Evolutionary conservation across 2,113 vertebrate species (phyloP).

Genomic region (Archilochus colubris): DNA sequence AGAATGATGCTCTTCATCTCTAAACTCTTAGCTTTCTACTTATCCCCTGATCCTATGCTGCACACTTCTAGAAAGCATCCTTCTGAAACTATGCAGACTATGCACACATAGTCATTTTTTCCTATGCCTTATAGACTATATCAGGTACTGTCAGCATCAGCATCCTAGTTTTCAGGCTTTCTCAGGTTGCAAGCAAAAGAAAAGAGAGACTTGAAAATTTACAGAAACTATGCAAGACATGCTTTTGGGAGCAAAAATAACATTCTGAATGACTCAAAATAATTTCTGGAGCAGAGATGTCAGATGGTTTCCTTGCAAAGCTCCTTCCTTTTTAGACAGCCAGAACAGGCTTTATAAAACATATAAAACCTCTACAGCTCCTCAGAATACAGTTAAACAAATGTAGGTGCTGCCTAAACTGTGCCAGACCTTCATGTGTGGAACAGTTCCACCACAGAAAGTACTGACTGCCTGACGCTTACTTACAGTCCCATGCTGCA

Average conservation of each 20-base stretch:
- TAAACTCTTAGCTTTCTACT: neutral
- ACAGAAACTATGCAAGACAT: neutral
- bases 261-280: neutral
- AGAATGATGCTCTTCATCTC: neutral
- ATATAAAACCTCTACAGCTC: neutral
- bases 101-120: neutral
- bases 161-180: neutral
- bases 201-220: neutral
- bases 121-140: neutral
- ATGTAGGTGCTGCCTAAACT: neutral
- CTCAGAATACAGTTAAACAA: neutral
- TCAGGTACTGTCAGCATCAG: neutral
- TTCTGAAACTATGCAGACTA: neutral
- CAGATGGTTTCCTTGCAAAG: neutral
- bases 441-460: neutral
- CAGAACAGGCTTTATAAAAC: neutral
- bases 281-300: constrained; percentile 11
- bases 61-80: neutral
- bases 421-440: neutral
- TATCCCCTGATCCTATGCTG: neutral
- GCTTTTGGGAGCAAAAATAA: neutral
- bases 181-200: neutral
- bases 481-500: neutral
- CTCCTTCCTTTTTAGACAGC: neutral
- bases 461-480: neutral